Evolutionary conservation across 2,797 vertebrate species (phyloP).

Genomic region (Alectoris magna): DNA sequence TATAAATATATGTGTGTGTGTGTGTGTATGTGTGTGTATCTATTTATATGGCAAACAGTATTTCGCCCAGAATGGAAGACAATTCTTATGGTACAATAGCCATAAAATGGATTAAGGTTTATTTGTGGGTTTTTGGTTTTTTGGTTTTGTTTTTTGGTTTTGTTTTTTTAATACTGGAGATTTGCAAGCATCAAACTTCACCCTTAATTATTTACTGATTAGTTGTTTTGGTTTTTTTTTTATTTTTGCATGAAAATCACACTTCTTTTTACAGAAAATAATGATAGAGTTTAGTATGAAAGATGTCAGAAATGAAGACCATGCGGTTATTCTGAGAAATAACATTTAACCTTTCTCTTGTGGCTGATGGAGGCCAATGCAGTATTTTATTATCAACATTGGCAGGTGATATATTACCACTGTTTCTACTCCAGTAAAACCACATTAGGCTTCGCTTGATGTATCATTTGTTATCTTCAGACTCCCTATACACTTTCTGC

Average conservation of each 20-base stretch:
- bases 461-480: constrained; percentile 84
- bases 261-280: constrained; percentile 72
- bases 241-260: constrained; percentile 69
- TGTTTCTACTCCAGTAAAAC: constrained; percentile 85
- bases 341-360: constrained; percentile 84
- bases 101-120: constrained; percentile 51
- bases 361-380: constrained; percentile 79
- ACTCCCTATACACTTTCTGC: constrained; percentile 73
- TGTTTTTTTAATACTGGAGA: constrained; percentile 60
- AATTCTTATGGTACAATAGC: constrained; percentile 53
- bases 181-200: constrained; percentile 53
- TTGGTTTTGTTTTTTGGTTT: not conserved
- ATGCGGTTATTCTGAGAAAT: constrained; percentile 81
- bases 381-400: constrained; percentile 84
- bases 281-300: constrained; percentile 79
- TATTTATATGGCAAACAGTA: not conserved
- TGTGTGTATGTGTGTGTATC: too few relatives aligned
- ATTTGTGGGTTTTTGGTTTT: not conserved
- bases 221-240: not conserved
- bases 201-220: not conserved
- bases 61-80: constrained; percentile 29
- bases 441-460: constrained; percentile 80
- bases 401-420: constrained; percentile 86
- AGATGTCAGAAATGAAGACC: constrained; percentile 82
- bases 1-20: too few relatives aligned